Evolutionary conservation across 2,113 vertebrate genomes (phyloP), one percentile per base, ranked within the genome.

Genomic region (Tupaia tana): DNA sequence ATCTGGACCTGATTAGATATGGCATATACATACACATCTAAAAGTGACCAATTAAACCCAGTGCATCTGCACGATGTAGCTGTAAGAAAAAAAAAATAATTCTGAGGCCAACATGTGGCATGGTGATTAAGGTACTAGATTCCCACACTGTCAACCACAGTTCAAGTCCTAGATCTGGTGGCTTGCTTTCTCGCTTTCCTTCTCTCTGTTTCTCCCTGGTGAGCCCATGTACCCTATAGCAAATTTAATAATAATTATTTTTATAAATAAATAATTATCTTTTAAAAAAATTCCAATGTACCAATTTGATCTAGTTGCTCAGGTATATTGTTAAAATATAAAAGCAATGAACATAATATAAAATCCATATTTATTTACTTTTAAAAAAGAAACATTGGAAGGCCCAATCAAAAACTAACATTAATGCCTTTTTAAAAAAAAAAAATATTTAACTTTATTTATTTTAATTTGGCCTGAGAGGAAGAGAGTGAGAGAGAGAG

Each of bases 371-470:
- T 81, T 86, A 82, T 82, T 67, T 52, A 7, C 34, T 92, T 81
- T 83, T 11, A 9, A 56, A 56, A 93, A 86, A 56, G 63, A 80
- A 93, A 34, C 54, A 78, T 63, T 79, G 24, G 31, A 66, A 73
- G 20, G 29, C 74, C 61, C 67, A 89, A 63, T 91, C 4, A 24
- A 94, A 94, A 96, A 34, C 25, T 79, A 61, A 84, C n/a, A 61
- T 71, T 64, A 66, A 24, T 71, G n/a, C n/a, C 25, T 43, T 64
- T 67, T 8, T 70, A 31, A 77, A 43, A 43, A 43, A 43, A 43
- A 43, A 43, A 43, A 43, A 4, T 43, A 43, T 43, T 43, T 43
- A 43, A 43, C 43, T 43, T 43, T 43, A 43, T 43, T 43, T 43
- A 43, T 43, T 43, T 43, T 43, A 43, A 43, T 43, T 43, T 43